Evolutionary conservation across 2,888 invertebrate genomes (phyloP), one percentile per base, ranked within the genome.

Genomic region (Drosophila vallismaia): DNA sequence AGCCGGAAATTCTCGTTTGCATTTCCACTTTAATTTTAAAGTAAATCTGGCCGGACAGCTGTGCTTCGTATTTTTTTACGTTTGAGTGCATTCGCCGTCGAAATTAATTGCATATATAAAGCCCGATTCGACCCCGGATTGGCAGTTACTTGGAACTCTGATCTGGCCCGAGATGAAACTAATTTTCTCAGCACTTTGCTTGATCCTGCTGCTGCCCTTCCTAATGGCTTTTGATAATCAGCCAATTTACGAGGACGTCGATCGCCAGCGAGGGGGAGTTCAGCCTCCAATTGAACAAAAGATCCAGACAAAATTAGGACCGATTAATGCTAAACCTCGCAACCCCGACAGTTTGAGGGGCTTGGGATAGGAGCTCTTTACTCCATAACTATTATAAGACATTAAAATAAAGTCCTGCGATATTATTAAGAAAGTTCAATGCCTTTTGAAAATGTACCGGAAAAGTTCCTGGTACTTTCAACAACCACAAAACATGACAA

Each of bases 21-120:
- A 31, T 67, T 64, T 45, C 36, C 68, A 38, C 6, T 53, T 64
- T 14, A 38, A 45, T 36, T 71, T 78, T 46, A 33, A 84, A 81
- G 76, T 77, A 77, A 73, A 70, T 75, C 52, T 46, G 53, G 49
- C 10, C 9, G 9, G 33, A 6, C 36, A 36, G 36, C n/a, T 36
- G 36, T 6, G n/a, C 36, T 36, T 5, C n/a, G 1, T 36, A n/a
- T 36, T 45, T 31, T 45, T 12, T 24, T 5, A 4, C 9, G 10
- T 24, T 19, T 44, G 67, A 29, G 29, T 26, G 67, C 24, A 63
- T 19, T 50, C 10, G n/a, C n/a, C n/a, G n/a, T 7, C 24, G 38
- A 36, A 36, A 36, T 36, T n/a, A 36, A 36, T 5, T n/a, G 36
- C n/a, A 38, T 70, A 70, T 70, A 70, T 40, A 70, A 72, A 72